Percentiles rank a stretch among this genome's conserved stretches.
Evolutionary conservation across 1,140 invertebrate genomes (phyloP).

Genomic region (Aporrectodea caliginosa): DNA sequence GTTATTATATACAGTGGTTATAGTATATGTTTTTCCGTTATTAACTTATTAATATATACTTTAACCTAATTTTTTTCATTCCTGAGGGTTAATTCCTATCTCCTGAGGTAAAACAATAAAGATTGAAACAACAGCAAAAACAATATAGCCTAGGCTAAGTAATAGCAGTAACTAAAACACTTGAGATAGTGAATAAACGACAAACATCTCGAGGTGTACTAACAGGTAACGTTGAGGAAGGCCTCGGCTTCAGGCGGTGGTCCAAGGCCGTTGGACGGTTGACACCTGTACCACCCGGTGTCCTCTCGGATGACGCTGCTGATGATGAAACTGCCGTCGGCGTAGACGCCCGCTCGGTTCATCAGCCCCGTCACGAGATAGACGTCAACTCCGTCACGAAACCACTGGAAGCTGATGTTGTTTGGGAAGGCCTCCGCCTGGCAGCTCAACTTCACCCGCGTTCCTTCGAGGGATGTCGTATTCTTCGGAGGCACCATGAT

Average conservation of each 20-base stretch:
- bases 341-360: slow-evolving; percentile 69
- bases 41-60: too few species aligned
- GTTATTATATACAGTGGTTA: too few species aligned
- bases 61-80: too few species aligned
- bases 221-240: slow-evolving; percentile 89
- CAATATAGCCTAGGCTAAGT: too few species aligned
- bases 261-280: slow-evolving; percentile 90
- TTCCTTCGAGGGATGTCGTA: slow-evolving; percentile 89
- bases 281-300: slow-evolving; percentile 84
- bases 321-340: slow-evolving; percentile 16
- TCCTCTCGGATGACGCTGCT: slow-evolving; percentile 57
- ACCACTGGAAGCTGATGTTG: slow-evolving; percentile 79
- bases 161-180: too few species aligned
- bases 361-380: slow-evolving; percentile 60
- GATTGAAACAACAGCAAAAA: too few species aligned
- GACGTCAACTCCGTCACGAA: slow-evolving; percentile 26
- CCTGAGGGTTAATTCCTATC: too few species aligned
- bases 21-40: too few species aligned
- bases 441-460: slow-evolving; percentile 88
- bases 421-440: slow-evolving; percentile 90
- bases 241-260: slow-evolving; percentile 86
- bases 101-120: too few species aligned
- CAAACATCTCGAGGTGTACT: too few species aligned
- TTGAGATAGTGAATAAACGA: too few species aligned
- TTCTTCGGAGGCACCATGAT: slow-evolving; percentile 85